These are phyloP conservation scores for Heteromyza rotundicornis DNA, from an alignment of 2,888 invertebrate genomes.

Conservation along the genomic window DNA sequence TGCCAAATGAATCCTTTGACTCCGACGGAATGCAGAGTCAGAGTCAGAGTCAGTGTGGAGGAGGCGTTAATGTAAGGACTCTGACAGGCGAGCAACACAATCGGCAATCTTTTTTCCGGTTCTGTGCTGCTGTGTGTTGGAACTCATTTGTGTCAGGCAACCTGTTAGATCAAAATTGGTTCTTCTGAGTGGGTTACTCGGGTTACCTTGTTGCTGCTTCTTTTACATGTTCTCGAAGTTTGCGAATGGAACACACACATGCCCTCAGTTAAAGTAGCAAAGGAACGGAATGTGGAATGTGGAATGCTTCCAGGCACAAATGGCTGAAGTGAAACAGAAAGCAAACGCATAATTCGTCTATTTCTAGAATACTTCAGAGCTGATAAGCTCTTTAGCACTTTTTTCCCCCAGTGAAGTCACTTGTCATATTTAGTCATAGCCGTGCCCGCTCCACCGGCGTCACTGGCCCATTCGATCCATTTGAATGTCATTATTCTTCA, in stretches of 20 bases:
- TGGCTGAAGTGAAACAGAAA: no score
- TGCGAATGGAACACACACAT: no score
- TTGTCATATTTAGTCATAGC: background rate
- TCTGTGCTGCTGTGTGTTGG: conserved; percentile 19
- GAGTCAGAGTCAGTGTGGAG: background rate
- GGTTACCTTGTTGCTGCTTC: no score
- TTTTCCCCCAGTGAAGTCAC: background rate
- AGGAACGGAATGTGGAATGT: no score
- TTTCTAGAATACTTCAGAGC: no score
- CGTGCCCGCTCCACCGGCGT: background rate
- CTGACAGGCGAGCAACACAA: background rate
- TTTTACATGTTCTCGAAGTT: no score
- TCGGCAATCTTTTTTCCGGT: no score
- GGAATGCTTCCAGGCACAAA: no score
- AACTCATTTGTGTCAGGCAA: conserved; percentile 33
- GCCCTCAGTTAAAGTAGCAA: no score
- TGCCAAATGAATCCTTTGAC: conserved; percentile 10
- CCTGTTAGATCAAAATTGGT: conserved; percentile 33
- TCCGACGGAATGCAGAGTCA: background rate
- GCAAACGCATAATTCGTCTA: no score
- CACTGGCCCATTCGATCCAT: background rate
- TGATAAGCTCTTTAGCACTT: background rate
- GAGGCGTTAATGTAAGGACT: background rate
- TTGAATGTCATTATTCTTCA: background rate
- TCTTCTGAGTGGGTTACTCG: no score